Evolutionary conservation across 2,113 vertebrate genomes (phyloP).

Genomic region (Pelobates fuscus): DNA sequence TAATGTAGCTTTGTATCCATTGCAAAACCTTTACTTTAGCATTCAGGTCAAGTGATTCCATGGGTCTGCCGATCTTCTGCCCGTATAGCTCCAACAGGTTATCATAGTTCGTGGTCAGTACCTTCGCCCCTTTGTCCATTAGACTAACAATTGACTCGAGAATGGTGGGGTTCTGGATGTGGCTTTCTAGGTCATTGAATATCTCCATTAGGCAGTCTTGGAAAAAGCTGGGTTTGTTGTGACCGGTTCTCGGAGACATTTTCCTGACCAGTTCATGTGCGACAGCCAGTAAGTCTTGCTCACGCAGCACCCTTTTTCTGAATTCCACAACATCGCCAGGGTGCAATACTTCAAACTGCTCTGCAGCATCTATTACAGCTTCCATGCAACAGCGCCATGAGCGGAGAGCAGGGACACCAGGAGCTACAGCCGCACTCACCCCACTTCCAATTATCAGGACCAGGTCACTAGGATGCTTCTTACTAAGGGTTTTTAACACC

Average conservation of each 20-base stretch:
- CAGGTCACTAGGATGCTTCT: too few species aligned
- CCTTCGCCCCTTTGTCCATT: constrained; percentile 72
- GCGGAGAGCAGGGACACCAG: too few species aligned
- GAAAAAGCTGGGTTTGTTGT: constrained; percentile 72
- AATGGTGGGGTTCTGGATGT: constrained; percentile 66
- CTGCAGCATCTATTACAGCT: too few species aligned
- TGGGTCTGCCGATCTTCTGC: constrained; percentile 70
- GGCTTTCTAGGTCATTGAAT: constrained; percentile 68
- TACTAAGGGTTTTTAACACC: too few species aligned
- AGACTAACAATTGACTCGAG: constrained; percentile 65
- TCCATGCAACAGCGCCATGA: too few species aligned
- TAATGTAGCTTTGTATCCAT: neutral
- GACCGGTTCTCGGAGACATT: constrained; percentile 43
- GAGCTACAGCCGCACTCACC: too few species aligned
- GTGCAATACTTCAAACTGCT: too few species aligned
- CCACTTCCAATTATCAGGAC: too few species aligned
- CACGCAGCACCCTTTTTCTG: too few species aligned
- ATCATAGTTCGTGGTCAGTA: constrained; percentile 72
- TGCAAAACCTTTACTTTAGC: constrained; percentile 63
- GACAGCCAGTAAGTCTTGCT: neutral
- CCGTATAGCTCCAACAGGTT: constrained; percentile 74
- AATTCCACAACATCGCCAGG: too few species aligned
- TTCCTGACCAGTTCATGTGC: neutral
- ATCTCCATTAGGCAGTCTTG: constrained; percentile 74
- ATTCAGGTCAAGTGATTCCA: constrained; percentile 72